Base-by-base conservation (phyloP, 2,113 vertebrate species). In the Apodemus speciosus region DNA sequence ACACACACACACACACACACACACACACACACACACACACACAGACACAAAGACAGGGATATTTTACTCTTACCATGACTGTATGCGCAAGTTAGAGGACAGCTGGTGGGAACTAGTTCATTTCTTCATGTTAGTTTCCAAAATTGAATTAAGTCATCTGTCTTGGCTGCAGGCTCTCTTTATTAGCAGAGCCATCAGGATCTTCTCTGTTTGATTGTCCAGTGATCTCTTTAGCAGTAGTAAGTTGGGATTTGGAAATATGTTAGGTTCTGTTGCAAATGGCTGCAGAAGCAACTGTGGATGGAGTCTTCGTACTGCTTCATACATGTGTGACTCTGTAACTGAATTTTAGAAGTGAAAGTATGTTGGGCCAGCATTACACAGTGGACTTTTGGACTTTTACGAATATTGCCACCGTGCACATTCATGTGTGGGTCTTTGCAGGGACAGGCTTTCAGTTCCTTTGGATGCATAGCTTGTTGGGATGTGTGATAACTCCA, bases 221-320 rank as follows among this genome's bases (percentile, higher is more conserved):
- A 3, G 6, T 79, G 60, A 93, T 92, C 93, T 92, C 81, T 88
- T 88, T 86, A 87, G 49, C 58, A 49, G 4, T 80, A 60, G 30
- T 68, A 64, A 60, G 25, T 71, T 16, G 7, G 21, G 32, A 15
- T 62, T 80, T 38, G 72, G 75, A 30, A 2, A 9, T 43, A 35
- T 92, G 85, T 53, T 38, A 18, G 35, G n/a, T 20, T 60, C n/a
- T 91, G 0, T 40, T 85, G 27, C 32, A 92, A 53, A 92, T 49
- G 66, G 38, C 58, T 80, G 38, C 5, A 23, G 69, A 83, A 23
- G 38, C 76, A 79, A 53, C 35, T 76, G 71, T 84, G 20, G 40
- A 46, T 75, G 20, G 40, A 35, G 2, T 46, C n/a, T 71, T 21
- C 18, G 4, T 66, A 66, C 64, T 32, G 30, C n/a, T 79, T 2